These are phyloP conservation scores for Ormia ochracea DNA, from an alignment of 2,888 invertebrate species.

Conservation along the genomic window DNA sequence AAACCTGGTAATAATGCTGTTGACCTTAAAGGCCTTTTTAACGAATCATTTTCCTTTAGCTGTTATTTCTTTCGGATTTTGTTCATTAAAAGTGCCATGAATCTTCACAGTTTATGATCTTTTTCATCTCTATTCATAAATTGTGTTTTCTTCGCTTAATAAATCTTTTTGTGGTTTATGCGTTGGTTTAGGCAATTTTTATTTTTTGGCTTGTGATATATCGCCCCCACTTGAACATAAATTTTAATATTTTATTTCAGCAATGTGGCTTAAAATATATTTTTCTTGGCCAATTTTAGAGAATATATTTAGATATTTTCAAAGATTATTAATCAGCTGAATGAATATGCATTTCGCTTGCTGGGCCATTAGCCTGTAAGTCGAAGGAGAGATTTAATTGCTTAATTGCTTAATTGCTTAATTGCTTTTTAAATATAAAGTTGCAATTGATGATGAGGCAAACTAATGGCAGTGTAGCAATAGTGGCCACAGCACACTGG, in stretches of 20 bases:
- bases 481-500: too few relatives aligned
- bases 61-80: slow-evolving; percentile 12
- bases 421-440: background rate
- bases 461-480: background rate
- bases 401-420: background rate
- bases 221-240: slow-evolving; percentile 55
- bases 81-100: slow-evolving; percentile 41
- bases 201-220: slow-evolving; percentile 32
- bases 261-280: slow-evolving; percentile 13
- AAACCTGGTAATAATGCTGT: slow-evolving; percentile 15
- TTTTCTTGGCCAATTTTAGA: background rate
- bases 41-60: background rate
- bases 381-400: background rate
- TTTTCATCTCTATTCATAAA: slow-evolving; percentile 36
- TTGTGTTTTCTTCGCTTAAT: slow-evolving; percentile 36
- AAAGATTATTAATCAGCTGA: slow-evolving; percentile 32
- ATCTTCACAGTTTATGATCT: slow-evolving; percentile 33
- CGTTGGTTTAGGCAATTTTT: background rate
- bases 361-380: slow-evolving; percentile 28
- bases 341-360: background rate
- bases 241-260: slow-evolving; percentile 27
- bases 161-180: slow-evolving; percentile 38
- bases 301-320: background rate
- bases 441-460: background rate
- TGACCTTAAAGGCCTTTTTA: slow-evolving; percentile 24